Evolutionary conservation across 2,113 vertebrate genomes (phyloP).

Genomic region (Cettia cetti): DNA sequence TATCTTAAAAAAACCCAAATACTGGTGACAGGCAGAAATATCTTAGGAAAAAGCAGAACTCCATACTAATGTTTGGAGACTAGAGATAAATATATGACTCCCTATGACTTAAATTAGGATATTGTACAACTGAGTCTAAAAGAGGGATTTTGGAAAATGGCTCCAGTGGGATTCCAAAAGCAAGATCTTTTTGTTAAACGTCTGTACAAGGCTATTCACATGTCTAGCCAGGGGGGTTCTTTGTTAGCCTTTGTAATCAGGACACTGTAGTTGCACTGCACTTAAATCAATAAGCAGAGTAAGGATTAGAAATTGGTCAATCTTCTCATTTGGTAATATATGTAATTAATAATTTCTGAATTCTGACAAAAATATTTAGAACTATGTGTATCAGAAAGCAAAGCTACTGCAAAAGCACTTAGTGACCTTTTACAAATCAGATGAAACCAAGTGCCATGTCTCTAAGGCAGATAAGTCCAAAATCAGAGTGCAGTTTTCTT

Average conservation of each 20-base stretch:
- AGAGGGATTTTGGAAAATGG: background rate
- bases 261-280: too few species aligned
- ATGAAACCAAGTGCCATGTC: background rate
- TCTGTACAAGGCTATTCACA: background rate
- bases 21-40: background rate
- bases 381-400: background rate
- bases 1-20: fast-evolving
- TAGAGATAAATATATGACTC: background rate
- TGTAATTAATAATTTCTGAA: background rate
- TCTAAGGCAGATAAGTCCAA: background rate
- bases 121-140: background rate
- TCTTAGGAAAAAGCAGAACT: background rate
- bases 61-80: background rate
- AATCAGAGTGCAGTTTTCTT: background rate
- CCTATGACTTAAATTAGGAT: background rate
- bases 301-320: background rate
- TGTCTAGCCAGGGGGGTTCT: background rate
- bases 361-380: background rate
- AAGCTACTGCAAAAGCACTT: background rate
- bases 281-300: background rate
- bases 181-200: background rate
- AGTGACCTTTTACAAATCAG: background rate
- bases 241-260: background rate
- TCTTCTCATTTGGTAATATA: background rate
- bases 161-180: background rate